Evolutionary conservation across 2,888 invertebrate species (phyloP), one percentile per base, ranked within the genome.

Genomic region (Polylopha cassiicola): DNA sequence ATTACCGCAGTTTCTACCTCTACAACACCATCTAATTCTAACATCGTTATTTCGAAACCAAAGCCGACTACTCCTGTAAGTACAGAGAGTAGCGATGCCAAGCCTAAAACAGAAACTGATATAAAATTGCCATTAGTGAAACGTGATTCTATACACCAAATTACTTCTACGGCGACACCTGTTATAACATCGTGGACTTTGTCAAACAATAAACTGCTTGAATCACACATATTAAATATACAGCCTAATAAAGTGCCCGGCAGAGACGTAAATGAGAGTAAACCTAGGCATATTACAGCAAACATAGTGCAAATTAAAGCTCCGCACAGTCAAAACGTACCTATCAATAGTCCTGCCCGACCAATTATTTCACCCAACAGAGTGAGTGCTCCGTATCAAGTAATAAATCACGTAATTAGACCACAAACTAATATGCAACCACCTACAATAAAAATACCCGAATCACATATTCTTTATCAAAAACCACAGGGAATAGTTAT

Each of bases 381-480:
- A 52, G 65, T 78, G 6, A 65, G 55, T 50, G 57, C 80, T 10
- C 79, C 84, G 6, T 85, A 79, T 61, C 85, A 85, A 61, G 80
- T 85, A 18, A 73, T 84, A 22, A 84, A 77, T 54, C 81, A 78
- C 46, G 70, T 76, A 43, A 77, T 73, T 43, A 72, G 80, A 44
- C 73, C 71, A 21, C 56, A 76, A 79, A 39, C 74, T 4, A 87
- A 81, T 47, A 84, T 89, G 70, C 91, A 90, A 55, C 87, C 91
- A 7, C 87, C 91, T 3, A 89, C 90, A 1, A 90, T 91, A 8
- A 90, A 89, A 53, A 88, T 91, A 53, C 90, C 91, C 2, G 89
- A 89, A 23, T 74, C 78, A 32, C 85, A 86, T 51, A 68, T 85
- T 41, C 50, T 84, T 17, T 85, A 85, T 53, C 85, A 81, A 53